Conservation (phyloP, 2,113 vertebrate species). For the Odontesthes bonariensis region DNA sequence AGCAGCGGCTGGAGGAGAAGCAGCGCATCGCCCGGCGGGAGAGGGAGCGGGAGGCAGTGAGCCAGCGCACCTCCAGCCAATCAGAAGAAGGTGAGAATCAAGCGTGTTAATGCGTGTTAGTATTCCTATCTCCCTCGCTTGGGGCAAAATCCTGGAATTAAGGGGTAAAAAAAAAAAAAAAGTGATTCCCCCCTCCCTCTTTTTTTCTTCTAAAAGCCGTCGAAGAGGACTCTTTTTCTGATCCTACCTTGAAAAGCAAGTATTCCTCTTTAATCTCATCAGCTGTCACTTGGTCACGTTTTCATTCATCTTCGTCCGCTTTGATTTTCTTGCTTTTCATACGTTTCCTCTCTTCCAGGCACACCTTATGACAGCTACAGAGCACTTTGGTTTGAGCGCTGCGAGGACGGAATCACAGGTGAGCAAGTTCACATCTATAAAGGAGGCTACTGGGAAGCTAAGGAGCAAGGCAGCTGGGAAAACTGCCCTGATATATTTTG, state of each 20-base stretch:
- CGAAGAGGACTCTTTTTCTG: conserved; percentile 82
- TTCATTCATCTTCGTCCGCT: neutral
- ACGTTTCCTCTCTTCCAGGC: conserved; percentile 68
- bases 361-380: conserved; percentile 87
- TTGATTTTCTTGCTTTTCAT: neutral
- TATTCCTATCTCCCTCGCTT: conserved; percentile 21
- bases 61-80: conserved; percentile 78
- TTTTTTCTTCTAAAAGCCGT: conserved; percentile 80
- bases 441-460: conserved; percentile 94
- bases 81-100: conserved; percentile 83
- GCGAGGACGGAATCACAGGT: conserved; percentile 88
- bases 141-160: conserved; percentile 45
- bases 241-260: conserved; percentile 83
- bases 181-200: conserved; percentile 41
- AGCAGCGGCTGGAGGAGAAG: conserved; percentile 97
- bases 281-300: neutral
- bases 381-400: conserved; percentile 91
- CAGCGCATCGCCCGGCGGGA: conserved; percentile 88
- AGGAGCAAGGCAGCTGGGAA: conserved; percentile 88
- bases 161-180: conserved; percentile 54
- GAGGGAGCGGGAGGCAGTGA: conserved; percentile 88
- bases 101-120: neutral
- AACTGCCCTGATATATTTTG: conserved; percentile 91
- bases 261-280: conserved; percentile 56
- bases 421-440: conserved; percentile 90